phyloP scores from a whole-genome alignment of 1,140 invertebrate genomes.

The Brachystomella parvula region DNA sequence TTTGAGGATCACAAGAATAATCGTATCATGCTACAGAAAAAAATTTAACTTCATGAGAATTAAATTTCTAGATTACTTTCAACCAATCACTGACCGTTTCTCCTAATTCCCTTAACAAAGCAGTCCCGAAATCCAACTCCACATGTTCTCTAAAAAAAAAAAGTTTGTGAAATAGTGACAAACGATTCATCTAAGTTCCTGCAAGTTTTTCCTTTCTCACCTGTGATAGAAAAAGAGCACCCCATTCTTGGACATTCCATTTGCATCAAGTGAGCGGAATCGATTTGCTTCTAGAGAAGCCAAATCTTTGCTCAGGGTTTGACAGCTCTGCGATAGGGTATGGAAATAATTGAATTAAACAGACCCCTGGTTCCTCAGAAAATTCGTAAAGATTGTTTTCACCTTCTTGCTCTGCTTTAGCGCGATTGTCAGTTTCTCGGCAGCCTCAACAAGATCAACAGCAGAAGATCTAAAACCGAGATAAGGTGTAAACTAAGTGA shows the following conservation, averaged over 20 bases:
- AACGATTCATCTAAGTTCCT: not conserved
- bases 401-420: conserved; percentile 21
- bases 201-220: not conserved
- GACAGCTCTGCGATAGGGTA: conserved; percentile 17
- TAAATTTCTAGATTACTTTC: not conserved
- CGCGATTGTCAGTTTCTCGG: conserved; percentile 21
- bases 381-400: not conserved
- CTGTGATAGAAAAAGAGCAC: conserved; percentile 17
- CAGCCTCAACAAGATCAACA: not conserved
- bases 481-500: not conserved
- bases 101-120: conserved; percentile 30
- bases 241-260: conserved; percentile 11
- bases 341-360: not conserved
- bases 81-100: conserved; percentile 19
- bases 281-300: conserved; percentile 25
- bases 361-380: not conserved
- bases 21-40: conserved; percentile 1
- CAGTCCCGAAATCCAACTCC: conserved; percentile 29
- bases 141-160: conserved; percentile 25
- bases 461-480: conserved; percentile 5
- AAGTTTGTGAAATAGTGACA: not conserved
- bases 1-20: conserved; percentile 29
- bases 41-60: conserved; percentile 3
- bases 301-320: conserved; percentile 26
- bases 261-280: conserved; percentile 4